Percentiles rank a stretch among this genome's conserved stretches.
Evolutionary conservation across 2,797 vertebrate species (phyloP).

Genomic region (Hemitrygon akajei): DNA sequence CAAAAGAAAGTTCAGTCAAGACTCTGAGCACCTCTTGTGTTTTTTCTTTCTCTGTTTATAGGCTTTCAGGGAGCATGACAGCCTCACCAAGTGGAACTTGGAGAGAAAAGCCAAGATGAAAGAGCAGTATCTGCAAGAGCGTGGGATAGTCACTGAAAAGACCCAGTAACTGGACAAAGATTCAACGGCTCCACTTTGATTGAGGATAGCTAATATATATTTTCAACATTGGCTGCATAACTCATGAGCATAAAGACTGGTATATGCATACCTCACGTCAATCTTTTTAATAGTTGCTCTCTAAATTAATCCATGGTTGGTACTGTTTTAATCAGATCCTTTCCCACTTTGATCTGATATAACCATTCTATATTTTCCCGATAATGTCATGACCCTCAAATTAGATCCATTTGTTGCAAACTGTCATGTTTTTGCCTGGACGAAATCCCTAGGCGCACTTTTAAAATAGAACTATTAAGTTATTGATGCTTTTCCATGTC

Average conservation of each 20-base stretch:
- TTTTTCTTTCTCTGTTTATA: not conserved
- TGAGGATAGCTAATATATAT: not conserved
- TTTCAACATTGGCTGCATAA: too few species aligned
- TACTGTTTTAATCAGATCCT: not conserved
- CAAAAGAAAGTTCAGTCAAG: not conserved
- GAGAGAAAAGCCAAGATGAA: constrained; percentile 19
- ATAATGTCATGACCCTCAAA: not conserved
- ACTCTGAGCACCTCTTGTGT: not conserved
- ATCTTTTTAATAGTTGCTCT: not conserved
- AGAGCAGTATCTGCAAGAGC: not conserved
- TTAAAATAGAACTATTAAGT: not conserved
- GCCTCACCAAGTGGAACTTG: constrained; percentile 14
- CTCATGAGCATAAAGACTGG: not conserved
- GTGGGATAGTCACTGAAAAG: not conserved
- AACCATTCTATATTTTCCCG: not conserved
- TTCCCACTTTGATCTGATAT: not conserved
- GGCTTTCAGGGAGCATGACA: not conserved
- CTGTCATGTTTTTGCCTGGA: not conserved
- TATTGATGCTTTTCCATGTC: too few species aligned
- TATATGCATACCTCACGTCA: not conserved
- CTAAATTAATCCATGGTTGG: too few species aligned
- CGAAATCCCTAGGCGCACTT: too few species aligned
- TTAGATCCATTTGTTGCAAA: not conserved
- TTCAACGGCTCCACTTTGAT: too few species aligned
- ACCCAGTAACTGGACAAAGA: not conserved